Conservation (phyloP, 2,113 vertebrate genomes). For the Ceyx margarethae region DNA sequence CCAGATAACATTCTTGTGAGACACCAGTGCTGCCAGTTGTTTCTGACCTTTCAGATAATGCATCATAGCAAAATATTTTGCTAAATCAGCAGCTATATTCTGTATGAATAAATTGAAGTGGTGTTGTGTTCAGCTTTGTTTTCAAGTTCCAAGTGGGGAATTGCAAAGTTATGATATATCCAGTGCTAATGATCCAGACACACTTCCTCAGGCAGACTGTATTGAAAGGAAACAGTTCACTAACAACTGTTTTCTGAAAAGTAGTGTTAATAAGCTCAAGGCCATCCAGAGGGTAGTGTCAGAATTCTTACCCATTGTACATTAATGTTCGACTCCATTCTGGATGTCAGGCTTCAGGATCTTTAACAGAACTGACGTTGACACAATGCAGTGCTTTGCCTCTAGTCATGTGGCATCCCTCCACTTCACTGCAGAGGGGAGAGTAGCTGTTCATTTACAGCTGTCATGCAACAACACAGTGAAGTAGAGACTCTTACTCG, state of each 20-base stretch:
- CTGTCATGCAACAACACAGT: not conserved
- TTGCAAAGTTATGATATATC: slow-evolving; percentile 31
- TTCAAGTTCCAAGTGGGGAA: not conserved
- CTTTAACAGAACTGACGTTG: slow-evolving; percentile 29
- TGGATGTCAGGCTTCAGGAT: slow-evolving; percentile 14
- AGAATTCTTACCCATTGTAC: slow-evolving; percentile 30
- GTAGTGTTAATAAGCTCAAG: slow-evolving; percentile 35
- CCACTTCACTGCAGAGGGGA: not conserved
- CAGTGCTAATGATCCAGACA: not conserved
- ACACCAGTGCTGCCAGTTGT: not conserved
- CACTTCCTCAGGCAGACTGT: not conserved
- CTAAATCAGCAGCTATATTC: not conserved
- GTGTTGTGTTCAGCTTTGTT: not conserved
- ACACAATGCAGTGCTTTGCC: slow-evolving; percentile 37
- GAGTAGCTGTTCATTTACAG: slow-evolving; percentile 25
- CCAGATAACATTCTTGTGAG: not conserved
- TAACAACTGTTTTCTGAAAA: slow-evolving; percentile 51
- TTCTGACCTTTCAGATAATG: not conserved
- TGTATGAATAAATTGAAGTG: not conserved
- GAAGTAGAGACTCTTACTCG: not conserved
- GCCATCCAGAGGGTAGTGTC: slow-evolving; percentile 26
- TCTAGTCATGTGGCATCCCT: slow-evolving; percentile 32
- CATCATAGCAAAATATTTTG: not conserved
- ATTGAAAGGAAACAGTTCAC: slow-evolving; percentile 35
- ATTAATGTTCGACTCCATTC: not conserved